Base-by-base conservation (phyloP, 1,140 invertebrate genomes). In the Pristionchus pacificus region DNA sequence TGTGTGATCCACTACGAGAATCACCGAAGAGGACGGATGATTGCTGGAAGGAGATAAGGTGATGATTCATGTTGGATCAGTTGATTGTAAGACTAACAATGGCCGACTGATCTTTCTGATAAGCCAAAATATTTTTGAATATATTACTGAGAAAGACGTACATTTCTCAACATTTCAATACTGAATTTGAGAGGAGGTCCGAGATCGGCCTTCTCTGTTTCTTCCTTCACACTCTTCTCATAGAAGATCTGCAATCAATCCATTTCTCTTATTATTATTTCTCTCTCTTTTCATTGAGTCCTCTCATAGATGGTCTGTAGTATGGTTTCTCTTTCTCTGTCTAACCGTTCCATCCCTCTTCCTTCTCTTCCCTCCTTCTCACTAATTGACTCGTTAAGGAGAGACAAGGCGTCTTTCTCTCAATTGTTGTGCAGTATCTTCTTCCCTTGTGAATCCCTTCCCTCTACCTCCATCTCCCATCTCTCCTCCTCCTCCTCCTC, bases 121-220 rank as follows among this genome's bases (percentile, higher is more conserved):
- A n/a, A n/a, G n/a, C n/a, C n/a, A n/a, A n/a, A n/a, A n/a, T n/a
- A n/a, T n/a, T n/a, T n/a, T n/a, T n/a, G n/a, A n/a, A n/a, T n/a
- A n/a, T n/a, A n/a, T n/a, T n/a, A n/a, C n/a, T n/a, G 2, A 27
- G 28, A 25, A 2, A 38, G 15, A 30, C 59, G 38, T 31, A 75
- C 75, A n/a, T 79, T 65, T 75, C 77, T 32, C 57, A 84, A 74
- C 57, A 77, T 62, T 31, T 65, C 64, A 31, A 82, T 71, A 27
- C 72, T 81, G 57, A 71, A 68, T 31, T 84, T 80, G n/a, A 83
- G 63, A 27, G 82, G 80, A 30, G 80, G 72, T 19, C 79, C 67
- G n/a, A 83, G 65, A 29, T 65, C 61, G 2, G 81, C 81, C 38
- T 84, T 80, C 67, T 83, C 81, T 30, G 74, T 68, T 55, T 80